Evolutionary conservation across 2,113 vertebrate genomes (phyloP), one percentile per base, ranked within the genome.

Genomic region (Paedocypris sp.): DNA sequence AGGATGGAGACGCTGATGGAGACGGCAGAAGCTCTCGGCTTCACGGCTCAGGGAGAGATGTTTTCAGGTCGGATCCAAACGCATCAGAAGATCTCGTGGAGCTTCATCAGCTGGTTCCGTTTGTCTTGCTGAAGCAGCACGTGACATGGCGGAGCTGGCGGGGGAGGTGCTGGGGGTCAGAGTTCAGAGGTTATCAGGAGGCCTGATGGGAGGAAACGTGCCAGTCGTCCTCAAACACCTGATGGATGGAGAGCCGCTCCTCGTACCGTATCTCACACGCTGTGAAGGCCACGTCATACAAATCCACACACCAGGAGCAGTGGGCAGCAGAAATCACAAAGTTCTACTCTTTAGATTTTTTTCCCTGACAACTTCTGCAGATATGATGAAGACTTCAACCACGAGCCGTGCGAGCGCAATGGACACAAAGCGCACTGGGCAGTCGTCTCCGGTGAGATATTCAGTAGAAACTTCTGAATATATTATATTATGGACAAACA

Each of bases 211-310:
- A n/a, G 56, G 77, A 42, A 93, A 90, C 56, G 64, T 70, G 28
- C 15, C 62, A 19, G 52, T 45, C 3, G 71, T 91, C 64, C 62
- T 92, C 22, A 54, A 52, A 26, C 91, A 94, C 66, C 82, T 94
- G 19, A 64, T 77, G 19, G 15, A 71, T 0, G 75, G 90, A 39
- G 79, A 84, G 10, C 90, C 90, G 10, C 61, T 90, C 51, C 85
- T 94, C 56, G 72, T 94, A 73, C 91, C 91, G 90, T 89, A 93
- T 91, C 91, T 82, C n/a, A n/a, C n/a, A n/a, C n/a, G n/a, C n/a
- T n/a, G n/a, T n/a, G n/a, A n/a, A n/a, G n/a, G n/a, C n/a, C n/a
- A n/a, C n/a, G n/a, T n/a, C n/a, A n/a, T n/a, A n/a, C n/a, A n/a
- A n/a, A n/a, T n/a, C n/a, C n/a, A n/a, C n/a, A n/a, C n/a, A n/a